phyloP scores from a whole-genome alignment of 2,888 invertebrate genomes.

The Beris morrisii region DNA sequence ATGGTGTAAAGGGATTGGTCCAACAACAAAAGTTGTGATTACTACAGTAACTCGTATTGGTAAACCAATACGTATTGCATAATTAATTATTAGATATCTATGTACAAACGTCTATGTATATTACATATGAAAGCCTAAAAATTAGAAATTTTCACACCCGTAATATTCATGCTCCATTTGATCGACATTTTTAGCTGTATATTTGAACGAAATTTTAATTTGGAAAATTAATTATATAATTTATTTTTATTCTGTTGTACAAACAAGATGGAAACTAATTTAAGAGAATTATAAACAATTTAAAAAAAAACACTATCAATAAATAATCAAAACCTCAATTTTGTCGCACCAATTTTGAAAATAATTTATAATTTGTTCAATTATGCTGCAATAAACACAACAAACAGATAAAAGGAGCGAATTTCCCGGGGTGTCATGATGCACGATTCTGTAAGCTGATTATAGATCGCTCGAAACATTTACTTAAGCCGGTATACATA shows the following conservation, averaged over 20 bases:
- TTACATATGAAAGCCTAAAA: no score
- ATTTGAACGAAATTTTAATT: constrained; percentile 4
- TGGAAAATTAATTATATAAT: not conserved
- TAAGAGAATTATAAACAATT: not conserved
- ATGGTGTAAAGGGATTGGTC: no score
- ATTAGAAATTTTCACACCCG: no score
- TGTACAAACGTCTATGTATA: no score
- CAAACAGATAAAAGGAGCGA: constrained; percentile 88
- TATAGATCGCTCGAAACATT: constrained; percentile 94
- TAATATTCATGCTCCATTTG: not conserved
- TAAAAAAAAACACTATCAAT: not conserved
- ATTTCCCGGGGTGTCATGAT: constrained; percentile 95
- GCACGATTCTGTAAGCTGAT: constrained; percentile 94
- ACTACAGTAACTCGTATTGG: no score
- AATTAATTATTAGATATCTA: no score
- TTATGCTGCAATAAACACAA: constrained; percentile 28
- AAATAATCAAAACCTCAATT: not conserved
- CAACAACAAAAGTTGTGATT: no score
- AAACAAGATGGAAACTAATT: not conserved
- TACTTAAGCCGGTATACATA: constrained; percentile 87
- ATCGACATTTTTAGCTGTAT: constrained; percentile 1
- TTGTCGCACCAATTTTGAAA: constrained; percentile 2
- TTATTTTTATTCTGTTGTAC: not conserved
- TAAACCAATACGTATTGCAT: no score
- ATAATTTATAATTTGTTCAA: constrained; percentile 29